Base-by-base conservation (phyloP, 2,797 vertebrate genomes). In the Helicolenus hilgendorfi region DNA sequence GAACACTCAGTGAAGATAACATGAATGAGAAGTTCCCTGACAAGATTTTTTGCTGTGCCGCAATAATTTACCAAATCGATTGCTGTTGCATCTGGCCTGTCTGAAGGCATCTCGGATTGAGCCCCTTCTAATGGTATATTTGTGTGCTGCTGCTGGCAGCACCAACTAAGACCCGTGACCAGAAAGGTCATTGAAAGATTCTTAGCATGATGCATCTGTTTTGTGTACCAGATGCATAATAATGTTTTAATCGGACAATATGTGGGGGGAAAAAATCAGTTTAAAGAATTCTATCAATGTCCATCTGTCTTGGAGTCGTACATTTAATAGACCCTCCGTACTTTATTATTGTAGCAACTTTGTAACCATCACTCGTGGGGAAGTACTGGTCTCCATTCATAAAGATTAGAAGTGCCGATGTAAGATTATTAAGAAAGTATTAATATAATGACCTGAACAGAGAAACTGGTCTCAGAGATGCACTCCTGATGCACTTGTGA, bases 331-430 rank as follows among this genome's bases (percentile, higher is more conserved):
- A 36, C 35, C 41, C 10, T 3, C 26, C 27, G 67, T 26, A 33
- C 71, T 63, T 77, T 55, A 65, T 60, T 72, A 53, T 3, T 9
- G 58, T 4, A 49, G 56, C 0, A 14, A 11, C 33, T 59, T 13
- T 26, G 59, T n/a, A 4, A 22, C 63, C 49, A 4, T 63, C 59
- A 67, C 77, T 75, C 3, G 26, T 58, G 56, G 11, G 22, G 11
- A 33, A 58, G 53, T 72, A 65, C 72, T 68, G 53, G 24, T 11
- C 29, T 2, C 0, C 62, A 73, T 82, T 81, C 24, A 79, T 84
- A 72, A 79, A 87, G 80, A 84, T 81, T 27, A 56, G 35, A 83
- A 35, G 68, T 88, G 85, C 71, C 72, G 64, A 87, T 64, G 75
- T 67, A 20, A 62, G 80, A 77, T 77, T 71, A 71, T 89, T 77